Conservation (phyloP, 2,113 vertebrate species). For the Petaurus breviceps region DNA sequence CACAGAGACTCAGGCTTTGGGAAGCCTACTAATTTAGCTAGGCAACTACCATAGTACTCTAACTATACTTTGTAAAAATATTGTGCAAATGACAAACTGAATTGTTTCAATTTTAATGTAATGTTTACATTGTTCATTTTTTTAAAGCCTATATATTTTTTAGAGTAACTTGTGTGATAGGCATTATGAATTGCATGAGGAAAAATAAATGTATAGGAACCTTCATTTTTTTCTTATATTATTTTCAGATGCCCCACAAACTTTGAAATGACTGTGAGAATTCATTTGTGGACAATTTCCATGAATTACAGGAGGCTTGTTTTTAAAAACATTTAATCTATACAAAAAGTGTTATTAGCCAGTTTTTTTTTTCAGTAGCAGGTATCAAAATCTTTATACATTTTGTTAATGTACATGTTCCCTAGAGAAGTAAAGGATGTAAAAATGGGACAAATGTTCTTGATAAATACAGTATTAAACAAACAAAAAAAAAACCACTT, state of each 20-base stretch:
- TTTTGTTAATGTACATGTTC: neutral
- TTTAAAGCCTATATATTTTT: neutral
- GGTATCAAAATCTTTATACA: neutral
- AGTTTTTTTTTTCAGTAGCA: constrained; percentile 5
- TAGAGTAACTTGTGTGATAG: neutral
- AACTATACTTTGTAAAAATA: neutral
- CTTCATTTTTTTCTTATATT: constrained; percentile 23
- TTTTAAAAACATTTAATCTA: constrained; percentile 17
- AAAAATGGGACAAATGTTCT: constrained; percentile 6
- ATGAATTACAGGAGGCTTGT: constrained; percentile 17
- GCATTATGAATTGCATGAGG: neutral
- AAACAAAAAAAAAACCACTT: neutral
- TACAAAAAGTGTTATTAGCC: neutral
- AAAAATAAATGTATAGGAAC: neutral
- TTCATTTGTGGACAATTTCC: neutral
- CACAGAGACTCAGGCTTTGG: neutral
- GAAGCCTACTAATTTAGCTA: neutral
- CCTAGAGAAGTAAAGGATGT: neutral
- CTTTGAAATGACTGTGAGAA: constrained; percentile 52
- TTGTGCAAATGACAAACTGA: neutral
- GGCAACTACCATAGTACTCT: neutral
- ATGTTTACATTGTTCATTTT: neutral
- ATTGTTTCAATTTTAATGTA: neutral
- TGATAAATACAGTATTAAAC: neutral
- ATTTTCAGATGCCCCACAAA: constrained; percentile 52